A percentile compares a stretch with the other conserved stretches of the same genome.
Conservation (phyloP, 2,888 invertebrate species). For the Petrolisthes manimaculis region DNA sequence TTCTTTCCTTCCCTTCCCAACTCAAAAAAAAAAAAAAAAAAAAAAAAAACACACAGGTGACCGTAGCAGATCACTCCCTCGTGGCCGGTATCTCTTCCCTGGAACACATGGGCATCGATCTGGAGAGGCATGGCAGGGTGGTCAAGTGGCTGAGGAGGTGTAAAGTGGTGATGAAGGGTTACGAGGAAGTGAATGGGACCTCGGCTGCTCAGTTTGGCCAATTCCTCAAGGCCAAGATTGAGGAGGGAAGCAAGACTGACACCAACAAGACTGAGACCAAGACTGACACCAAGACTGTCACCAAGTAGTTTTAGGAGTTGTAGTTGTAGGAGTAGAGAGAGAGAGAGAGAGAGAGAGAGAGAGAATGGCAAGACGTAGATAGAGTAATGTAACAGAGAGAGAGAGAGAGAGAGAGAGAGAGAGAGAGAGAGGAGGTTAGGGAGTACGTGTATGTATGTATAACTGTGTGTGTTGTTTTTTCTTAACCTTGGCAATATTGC, state of each 20-base stretch:
- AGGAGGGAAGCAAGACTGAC: not conserved
- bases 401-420: too few species aligned
- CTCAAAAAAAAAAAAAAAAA: too few species aligned
- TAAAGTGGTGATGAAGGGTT: constrained; percentile 55
- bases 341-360: not conserved
- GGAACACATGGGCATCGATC: constrained; percentile 65
- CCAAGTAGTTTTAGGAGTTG: not conserved
- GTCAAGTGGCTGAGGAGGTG: constrained; percentile 59
- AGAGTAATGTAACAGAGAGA: too few species aligned
- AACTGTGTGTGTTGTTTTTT: too few species aligned
- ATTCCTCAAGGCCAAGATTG: constrained; percentile 32
- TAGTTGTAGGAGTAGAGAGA: too few species aligned
- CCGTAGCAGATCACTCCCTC: constrained; percentile 68
- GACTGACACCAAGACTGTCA: not conserved
- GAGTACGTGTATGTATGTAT: not conserved
- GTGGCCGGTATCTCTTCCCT: constrained; percentile 67
- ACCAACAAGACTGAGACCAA: not conserved
- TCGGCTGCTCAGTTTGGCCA: constrained; percentile 46
- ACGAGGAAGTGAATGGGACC: constrained; percentile 52
- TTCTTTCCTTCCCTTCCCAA: not conserved
- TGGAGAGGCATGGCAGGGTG: constrained; percentile 41
- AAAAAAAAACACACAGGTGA: too few species aligned
- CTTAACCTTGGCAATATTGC: too few species aligned
- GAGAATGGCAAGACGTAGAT: not conserved
- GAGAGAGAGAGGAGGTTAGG: not conserved